Percentiles rank a stretch among this genome's conserved stretches.
These are phyloP conservation scores for Avahi laniger DNA, from an alignment of 2,797 vertebrate species.

Conservation along the genomic window DNA sequence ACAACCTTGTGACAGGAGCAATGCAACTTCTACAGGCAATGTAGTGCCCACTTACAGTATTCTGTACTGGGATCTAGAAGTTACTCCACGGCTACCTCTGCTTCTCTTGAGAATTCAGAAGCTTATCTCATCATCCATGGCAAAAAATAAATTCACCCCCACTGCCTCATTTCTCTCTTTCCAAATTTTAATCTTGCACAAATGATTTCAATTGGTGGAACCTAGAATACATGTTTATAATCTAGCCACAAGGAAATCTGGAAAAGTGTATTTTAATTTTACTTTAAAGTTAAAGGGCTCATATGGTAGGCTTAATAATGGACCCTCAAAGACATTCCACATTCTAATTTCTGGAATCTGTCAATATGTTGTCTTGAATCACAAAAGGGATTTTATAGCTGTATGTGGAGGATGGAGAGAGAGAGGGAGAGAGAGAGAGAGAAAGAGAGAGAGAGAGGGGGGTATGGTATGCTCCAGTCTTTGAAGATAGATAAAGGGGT, in stretches of 20 bases:
- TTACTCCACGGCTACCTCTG: neutral
- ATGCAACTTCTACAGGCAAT: neutral
- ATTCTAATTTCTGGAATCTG: neutral
- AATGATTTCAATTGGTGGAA: neutral
- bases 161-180: neutral
- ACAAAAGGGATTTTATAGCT: neutral
- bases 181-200: neutral
- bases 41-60: too few species aligned
- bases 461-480: neutral
- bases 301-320: neutral
- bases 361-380: neutral
- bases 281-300: neutral
- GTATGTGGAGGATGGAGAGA: neutral
- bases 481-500: neutral
- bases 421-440: neutral
- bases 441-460: neutral
- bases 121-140: neutral
- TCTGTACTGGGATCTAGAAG: neutral
- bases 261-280: neutral
- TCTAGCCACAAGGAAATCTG: neutral
- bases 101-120: neutral
- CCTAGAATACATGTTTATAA: neutral
- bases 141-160: neutral
- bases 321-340: neutral
- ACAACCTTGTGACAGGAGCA: neutral